Conservation (phyloP, 2,888 invertebrate species). For the Phasia obesa region DNA sequence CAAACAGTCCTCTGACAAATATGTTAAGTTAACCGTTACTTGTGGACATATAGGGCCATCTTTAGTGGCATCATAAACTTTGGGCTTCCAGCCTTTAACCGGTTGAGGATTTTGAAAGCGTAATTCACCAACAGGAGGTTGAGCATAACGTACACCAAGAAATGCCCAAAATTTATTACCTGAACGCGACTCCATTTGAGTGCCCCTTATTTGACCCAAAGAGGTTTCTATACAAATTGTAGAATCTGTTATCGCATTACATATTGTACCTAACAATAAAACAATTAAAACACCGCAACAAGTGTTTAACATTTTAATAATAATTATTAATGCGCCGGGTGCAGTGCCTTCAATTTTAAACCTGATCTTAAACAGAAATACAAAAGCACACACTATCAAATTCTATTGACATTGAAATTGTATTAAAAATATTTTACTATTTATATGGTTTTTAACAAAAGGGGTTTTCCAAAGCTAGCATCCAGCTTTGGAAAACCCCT, state of each 20-base stretch:
- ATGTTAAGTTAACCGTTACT: conserved; percentile 75
- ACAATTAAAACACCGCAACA: background rate
- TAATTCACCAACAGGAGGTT: conserved; percentile 77
- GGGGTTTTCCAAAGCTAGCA: too few species aligned
- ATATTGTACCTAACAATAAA: conserved; percentile 30
- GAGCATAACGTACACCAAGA: conserved; percentile 79
- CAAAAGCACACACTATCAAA: too few species aligned
- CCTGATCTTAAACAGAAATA: background rate
- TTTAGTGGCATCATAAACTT: conserved; percentile 83
- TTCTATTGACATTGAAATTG: background rate
- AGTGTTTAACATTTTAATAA: background rate
- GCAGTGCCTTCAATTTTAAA: background rate
- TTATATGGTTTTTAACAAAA: conserved; percentile 36
- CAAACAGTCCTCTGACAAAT: conserved; percentile 84
- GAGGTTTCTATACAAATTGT: conserved; percentile 75
- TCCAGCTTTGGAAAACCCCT: background rate
- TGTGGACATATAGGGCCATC: conserved; percentile 85
- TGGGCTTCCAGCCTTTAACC: conserved; percentile 82
- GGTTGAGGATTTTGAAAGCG: conserved; percentile 82
- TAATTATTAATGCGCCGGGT: background rate
- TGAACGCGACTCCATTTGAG: conserved; percentile 74
- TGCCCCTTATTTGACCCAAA: conserved; percentile 77
- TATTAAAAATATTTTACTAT: conserved; percentile 22
- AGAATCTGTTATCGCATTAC: background rate
- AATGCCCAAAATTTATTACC: conserved; percentile 77